Evolutionary conservation across 2,113 vertebrate genomes (phyloP), one percentile per base, ranked within the genome.

Genomic region (Antigone vipio): DNA sequence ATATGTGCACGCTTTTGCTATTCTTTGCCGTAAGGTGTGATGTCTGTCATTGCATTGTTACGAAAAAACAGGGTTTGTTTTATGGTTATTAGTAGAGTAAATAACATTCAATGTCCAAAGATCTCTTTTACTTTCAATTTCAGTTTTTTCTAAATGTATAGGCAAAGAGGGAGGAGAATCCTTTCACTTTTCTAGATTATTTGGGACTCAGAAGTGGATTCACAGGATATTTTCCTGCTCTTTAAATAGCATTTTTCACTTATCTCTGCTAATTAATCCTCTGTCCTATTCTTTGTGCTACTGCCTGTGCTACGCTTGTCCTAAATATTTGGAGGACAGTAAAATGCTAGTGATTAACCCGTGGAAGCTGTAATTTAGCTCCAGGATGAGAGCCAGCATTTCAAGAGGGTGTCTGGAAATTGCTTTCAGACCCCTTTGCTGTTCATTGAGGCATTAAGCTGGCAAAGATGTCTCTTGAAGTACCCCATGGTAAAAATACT

Each of bases 261-360:
- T 97, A 81, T 94, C 72, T 96, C 84, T 96, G 67, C 92, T 94
- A 84, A 90, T 87, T 97, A 96, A 95, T 85, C 72, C 75, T 91
- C 79, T 86, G 87, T 97, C 88, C 77, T 91, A 52, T 76, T 93
- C 94, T 96, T 95, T 95, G 63, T 95, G 69, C 88, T 93, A 44
- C 95, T 94, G 88, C 94, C 97, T 96, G 89, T 90, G 88, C 93
- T 89, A 67, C 12, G 3, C 94, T 92, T 88, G 68, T 81, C 85
- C 72, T 21, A 5, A 95, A 68, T 91, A 66, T 93, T 55, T 93
- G 86, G 64, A 96, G 79, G 85, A 84, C 80, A 96, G 63, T 85
- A 73, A 83, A 94, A 91, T 79, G 49, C 76, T 95, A 84, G 93
- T 91, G 94, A 96, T 92, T 93, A 91, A 88, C 71, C 64, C 21